phyloP scores from a whole-genome alignment of 2,113 vertebrate genomes.

The Tretioscincus oriximinensis region DNA sequence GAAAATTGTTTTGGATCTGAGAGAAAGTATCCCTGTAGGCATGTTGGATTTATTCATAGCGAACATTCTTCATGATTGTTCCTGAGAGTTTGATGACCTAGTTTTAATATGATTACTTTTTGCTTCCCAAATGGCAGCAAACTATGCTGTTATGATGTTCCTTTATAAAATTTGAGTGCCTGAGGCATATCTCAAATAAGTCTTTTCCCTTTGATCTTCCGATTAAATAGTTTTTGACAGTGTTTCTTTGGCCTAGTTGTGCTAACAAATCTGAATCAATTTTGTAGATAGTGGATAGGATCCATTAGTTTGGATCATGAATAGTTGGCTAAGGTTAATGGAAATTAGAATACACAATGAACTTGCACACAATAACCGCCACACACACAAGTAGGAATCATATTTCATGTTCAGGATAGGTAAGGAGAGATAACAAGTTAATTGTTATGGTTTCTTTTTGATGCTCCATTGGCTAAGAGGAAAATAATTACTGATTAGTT shows the following conservation, averaged over 20 bases:
- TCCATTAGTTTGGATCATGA: background rate
- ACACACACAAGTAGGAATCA: no score
- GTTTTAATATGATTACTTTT: slow-evolving; percentile 38
- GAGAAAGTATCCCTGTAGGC: slow-evolving; percentile 28
- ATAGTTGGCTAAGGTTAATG: no score
- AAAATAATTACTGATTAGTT: background rate
- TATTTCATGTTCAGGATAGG: background rate
- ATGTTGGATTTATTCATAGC: slow-evolving; percentile 27
- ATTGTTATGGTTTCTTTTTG: background rate
- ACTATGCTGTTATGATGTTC: slow-evolving; percentile 30
- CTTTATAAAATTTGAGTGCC: background rate
- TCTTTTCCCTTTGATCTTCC: slow-evolving; percentile 7
- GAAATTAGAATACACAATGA: no score
- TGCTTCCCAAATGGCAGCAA: slow-evolving; percentile 28
- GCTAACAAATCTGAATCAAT: background rate
- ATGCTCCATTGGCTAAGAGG: background rate
- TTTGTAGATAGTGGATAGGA: slow-evolving; percentile 24
- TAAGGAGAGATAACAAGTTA: background rate
- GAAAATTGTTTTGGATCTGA: background rate
- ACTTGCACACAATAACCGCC: no score
- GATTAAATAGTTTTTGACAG: slow-evolving; percentile 18
- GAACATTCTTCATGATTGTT: background rate
- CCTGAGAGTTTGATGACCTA: slow-evolving; percentile 35
- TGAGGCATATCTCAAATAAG: background rate
- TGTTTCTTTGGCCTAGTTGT: slow-evolving; percentile 11